A percentile compares a stretch with the other conserved stretches of the same genome.
Evolutionary conservation across 92 coral and sea anemone species (phyloP).

Genomic region (Parazoanthus darwini): DNA sequence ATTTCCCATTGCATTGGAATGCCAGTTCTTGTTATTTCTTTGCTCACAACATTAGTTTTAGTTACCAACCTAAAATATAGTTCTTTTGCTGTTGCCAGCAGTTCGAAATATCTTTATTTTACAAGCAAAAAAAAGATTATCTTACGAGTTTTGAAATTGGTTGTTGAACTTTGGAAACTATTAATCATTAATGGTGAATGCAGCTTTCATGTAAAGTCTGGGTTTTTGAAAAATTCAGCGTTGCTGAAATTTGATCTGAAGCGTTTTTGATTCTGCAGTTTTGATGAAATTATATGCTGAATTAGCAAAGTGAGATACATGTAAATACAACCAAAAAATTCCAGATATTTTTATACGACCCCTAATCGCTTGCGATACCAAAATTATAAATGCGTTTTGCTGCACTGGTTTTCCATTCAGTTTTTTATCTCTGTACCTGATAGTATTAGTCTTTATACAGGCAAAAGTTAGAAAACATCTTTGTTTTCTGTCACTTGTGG

Average conservation of each 20-base stretch:
- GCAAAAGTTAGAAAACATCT: not conserved
- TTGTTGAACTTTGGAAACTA: not conserved
- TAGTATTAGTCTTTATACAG: not conserved
- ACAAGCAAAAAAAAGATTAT: not conserved
- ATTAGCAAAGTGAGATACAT: not conserved
- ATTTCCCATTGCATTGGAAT: not conserved
- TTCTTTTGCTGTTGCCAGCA: not conserved
- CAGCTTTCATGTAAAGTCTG: not conserved
- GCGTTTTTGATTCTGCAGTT: too few relatives aligned
- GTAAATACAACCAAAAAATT: not conserved
- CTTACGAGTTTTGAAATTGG: not conserved
- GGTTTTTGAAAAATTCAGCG: too few relatives aligned
- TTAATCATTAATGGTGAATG: not conserved
- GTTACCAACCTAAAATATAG: not conserved
- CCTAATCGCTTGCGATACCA: not conserved
- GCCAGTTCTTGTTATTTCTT: not conserved
- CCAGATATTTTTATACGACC: not conserved
- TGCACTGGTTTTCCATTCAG: not conserved
- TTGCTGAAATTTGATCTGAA: not conserved
- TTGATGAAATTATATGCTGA: too few relatives aligned
- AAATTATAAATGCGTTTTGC: too few relatives aligned
- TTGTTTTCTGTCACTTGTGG: not conserved
- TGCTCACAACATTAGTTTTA: not conserved
- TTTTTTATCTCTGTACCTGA: not conserved
- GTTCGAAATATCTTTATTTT: not conserved